Conservation (phyloP, 2,797 vertebrate genomes). For the Catharus ustulatus region DNA sequence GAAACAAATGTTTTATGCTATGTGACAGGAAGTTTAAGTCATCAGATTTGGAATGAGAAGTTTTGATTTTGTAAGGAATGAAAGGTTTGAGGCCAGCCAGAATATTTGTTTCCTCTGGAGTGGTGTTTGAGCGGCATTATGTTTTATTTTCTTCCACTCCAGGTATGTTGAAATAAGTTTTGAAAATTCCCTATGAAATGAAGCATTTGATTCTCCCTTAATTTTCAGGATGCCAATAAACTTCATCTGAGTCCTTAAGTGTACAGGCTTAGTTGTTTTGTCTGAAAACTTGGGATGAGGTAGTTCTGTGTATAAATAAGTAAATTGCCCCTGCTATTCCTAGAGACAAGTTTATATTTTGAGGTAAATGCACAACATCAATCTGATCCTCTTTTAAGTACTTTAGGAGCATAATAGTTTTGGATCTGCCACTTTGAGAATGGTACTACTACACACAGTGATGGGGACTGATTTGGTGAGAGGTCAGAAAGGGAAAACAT, state of each 20-base stretch:
- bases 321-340: neutral
- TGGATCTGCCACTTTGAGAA: neutral
- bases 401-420: neutral
- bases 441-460: neutral
- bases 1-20: neutral
- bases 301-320: neutral
- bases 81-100: neutral
- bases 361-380: neutral
- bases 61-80: constrained; percentile 18
- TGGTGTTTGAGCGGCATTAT: neutral
- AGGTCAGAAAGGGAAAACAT: neutral
- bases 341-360: neutral
- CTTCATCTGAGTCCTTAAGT: neutral
- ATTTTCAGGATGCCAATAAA: neutral
- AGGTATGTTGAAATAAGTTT: neutral
- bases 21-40: constrained; percentile 12
- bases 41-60: constrained; percentile 14
- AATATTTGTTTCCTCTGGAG: neutral
- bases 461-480: neutral
- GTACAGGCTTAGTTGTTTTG: neutral
- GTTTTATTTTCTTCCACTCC: neutral
- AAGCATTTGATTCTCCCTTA: neutral
- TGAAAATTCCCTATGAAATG: neutral
- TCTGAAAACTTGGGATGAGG: neutral
- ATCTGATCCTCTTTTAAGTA: neutral